These are phyloP conservation scores for Batillaria attramentaria DNA, from an alignment of 1,140 invertebrate genomes.

Conservation along the genomic window DNA sequence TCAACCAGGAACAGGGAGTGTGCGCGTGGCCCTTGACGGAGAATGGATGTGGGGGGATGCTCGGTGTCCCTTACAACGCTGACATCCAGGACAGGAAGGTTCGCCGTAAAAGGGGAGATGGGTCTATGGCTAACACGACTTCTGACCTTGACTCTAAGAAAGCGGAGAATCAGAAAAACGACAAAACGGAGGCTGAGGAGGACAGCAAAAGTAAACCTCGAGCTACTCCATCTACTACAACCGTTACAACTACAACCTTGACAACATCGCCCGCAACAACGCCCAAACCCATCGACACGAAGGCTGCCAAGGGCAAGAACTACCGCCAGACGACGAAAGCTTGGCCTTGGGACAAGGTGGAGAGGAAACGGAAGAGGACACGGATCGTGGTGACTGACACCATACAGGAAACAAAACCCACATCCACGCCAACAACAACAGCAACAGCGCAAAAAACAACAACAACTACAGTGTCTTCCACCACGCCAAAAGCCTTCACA, in stretches of 20 bases:
- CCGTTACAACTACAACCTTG: neutral
- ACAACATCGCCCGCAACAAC: neutral
- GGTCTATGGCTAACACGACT: too few species aligned
- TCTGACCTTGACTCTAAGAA: too few species aligned
- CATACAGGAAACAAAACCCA: neutral
- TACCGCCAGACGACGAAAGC: neutral
- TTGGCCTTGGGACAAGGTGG: conserved; percentile 17
- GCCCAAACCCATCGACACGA: neutral
- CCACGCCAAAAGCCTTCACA: neutral
- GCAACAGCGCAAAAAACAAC: neutral
- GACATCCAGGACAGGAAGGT: neutral
- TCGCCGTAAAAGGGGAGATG: too few species aligned
- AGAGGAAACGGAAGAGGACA: neutral
- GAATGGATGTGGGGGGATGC: neutral
- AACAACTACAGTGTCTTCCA: neutral
- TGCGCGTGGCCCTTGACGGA: conserved; percentile 7
- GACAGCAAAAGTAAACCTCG: too few species aligned
- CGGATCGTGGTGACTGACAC: too few species aligned
- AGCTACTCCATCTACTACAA: conserved; percentile 2
- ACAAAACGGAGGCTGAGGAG: too few species aligned
- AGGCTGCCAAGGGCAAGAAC: neutral
- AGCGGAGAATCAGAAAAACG: too few species aligned
- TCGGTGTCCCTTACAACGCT: conserved; percentile 2
- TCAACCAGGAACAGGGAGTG: neutral
- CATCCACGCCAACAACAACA: neutral